Evolutionary conservation across 2,888 invertebrate genomes (phyloP).

Genomic region (Nesidiocoris tenuis): DNA sequence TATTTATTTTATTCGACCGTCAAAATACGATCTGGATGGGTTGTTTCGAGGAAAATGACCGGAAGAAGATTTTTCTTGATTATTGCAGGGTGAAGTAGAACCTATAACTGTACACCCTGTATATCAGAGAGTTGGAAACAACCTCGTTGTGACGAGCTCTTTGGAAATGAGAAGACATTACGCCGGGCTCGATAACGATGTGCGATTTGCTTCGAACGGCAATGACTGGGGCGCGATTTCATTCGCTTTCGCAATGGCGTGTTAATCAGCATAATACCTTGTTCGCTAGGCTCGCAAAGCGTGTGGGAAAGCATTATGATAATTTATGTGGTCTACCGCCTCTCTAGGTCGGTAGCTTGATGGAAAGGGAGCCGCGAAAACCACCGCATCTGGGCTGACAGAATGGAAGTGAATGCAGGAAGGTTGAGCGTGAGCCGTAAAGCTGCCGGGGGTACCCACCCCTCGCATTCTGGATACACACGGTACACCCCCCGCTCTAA

Average conservation of each 20-base stretch:
- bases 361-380: conserved; percentile 27
- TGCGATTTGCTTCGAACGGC: no score
- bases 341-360: conserved; percentile 16
- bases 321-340: conserved; percentile 37
- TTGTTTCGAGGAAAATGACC: no score
- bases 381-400: conserved; percentile 7
- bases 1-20: no score
- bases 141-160: no score
- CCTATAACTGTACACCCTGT: no score
- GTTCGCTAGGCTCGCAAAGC: not conserved
- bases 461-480: no score
- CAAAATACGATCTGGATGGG: no score
- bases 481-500: not conserved
- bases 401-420: not conserved
- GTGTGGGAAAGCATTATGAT: conserved; percentile 30
- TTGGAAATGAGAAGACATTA: no score
- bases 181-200: no score
- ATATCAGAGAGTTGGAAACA: no score
- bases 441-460: not conserved
- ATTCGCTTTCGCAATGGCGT: conserved; percentile 1
- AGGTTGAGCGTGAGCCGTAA: not conserved
- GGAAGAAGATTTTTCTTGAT: no score
- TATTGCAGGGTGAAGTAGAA: no score
- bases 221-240: not conserved
- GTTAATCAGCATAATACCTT: conserved; percentile 24